These are phyloP conservation scores for Chionomys nivalis DNA, from an alignment of 2,113 vertebrate genomes.

Conservation along the genomic window DNA sequence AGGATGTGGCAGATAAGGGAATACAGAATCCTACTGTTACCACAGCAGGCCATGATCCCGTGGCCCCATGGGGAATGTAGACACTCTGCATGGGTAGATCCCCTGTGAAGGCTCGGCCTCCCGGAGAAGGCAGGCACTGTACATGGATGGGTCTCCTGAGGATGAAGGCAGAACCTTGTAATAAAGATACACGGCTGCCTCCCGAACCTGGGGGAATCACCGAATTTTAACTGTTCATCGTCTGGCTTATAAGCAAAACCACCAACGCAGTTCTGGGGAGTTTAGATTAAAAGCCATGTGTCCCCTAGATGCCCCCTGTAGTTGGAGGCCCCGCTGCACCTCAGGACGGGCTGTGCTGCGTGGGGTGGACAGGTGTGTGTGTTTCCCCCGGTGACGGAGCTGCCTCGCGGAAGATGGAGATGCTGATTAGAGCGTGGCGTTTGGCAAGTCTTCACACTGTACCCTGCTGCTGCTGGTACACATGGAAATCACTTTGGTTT, in stretches of 20 bases:
- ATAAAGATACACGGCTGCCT: neutral
- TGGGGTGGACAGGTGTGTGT: conserved; percentile 73
- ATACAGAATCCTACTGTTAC: neutral
- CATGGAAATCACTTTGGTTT: conserved; percentile 73
- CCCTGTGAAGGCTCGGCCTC: neutral
- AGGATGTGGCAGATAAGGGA: neutral
- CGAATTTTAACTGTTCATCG: neutral
- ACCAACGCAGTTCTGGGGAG: neutral
- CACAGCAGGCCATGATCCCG: neutral
- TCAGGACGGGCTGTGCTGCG: too few species aligned
- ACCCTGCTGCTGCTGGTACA: conserved; percentile 74
- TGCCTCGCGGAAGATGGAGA: conserved; percentile 72
- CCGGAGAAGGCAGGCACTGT: neutral
- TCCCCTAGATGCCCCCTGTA: neutral
- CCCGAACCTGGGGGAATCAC: neutral
- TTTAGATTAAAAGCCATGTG: neutral
- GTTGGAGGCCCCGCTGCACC: accelerated
- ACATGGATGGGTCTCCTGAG: too few species aligned
- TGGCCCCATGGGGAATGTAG: neutral
- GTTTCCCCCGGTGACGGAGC: conserved; percentile 74
- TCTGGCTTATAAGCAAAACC: neutral
- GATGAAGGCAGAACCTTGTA: neutral
- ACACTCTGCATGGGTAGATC: neutral
- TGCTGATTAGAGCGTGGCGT: conserved; percentile 79
- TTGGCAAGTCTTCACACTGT: conserved; percentile 79